These are phyloP conservation scores for Mimachlamys varia DNA, from an alignment of 2,888 invertebrate genomes.

Conservation along the genomic window DNA sequence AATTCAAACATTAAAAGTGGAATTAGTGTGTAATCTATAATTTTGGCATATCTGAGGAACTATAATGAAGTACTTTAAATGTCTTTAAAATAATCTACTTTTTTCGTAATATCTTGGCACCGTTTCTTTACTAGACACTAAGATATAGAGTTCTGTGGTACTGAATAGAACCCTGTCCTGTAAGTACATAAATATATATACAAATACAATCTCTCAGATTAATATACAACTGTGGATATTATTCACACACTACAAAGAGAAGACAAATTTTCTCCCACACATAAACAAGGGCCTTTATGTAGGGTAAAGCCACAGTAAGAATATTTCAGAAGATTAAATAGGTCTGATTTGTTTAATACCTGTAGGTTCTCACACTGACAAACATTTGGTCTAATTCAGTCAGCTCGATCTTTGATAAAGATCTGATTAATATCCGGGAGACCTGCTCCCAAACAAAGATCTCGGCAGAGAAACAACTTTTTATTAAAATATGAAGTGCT, in stretches of 20 bases:
- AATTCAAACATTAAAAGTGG: neutral
- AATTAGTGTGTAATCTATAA: neutral
- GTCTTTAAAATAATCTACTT: neutral
- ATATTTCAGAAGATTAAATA: neutral
- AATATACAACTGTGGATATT: neutral
- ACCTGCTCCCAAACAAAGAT: neutral
- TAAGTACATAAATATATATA: no score
- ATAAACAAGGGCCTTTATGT: neutral
- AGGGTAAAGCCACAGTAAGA: neutral
- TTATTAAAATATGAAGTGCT: constrained; percentile 32
- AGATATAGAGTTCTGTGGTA: neutral
- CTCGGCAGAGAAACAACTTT: neutral
- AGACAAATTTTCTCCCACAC: neutral
- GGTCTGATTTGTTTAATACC: neutral
- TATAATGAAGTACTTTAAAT: neutral
- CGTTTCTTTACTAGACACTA: neutral
- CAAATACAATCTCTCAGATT: neutral
- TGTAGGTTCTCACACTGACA: neutral
- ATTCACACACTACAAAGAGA: neutral
- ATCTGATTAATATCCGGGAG: neutral
- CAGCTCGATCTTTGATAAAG: neutral
- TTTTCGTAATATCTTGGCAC: neutral
- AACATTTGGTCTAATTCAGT: neutral
- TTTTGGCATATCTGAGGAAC: neutral
- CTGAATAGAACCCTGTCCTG: neutral